Evolutionary conservation across 2,888 invertebrate species (phyloP).

Genomic region (Volucella inanis): DNA sequence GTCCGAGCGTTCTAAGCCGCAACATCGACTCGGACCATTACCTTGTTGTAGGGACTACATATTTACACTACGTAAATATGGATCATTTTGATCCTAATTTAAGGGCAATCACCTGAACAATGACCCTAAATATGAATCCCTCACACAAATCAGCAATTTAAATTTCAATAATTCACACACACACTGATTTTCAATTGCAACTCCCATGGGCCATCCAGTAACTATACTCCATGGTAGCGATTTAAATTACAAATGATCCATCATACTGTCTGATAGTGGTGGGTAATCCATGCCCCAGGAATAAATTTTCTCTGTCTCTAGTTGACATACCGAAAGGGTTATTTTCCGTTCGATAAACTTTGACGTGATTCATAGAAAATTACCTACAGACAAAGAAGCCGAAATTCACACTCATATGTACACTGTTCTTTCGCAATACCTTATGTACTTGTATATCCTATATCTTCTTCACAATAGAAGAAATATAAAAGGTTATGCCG

Average conservation of each 20-base stretch:
- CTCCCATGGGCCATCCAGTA: constrained; percentile 33
- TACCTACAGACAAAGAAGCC: constrained; percentile 51
- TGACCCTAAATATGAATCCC: too few relatives aligned
- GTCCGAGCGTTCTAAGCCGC: too few relatives aligned
- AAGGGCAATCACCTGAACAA: too few relatives aligned
- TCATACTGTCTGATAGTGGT: constrained; percentile 45
- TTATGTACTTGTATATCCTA: background rate
- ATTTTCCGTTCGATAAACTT: constrained; percentile 51
- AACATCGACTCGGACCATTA: too few relatives aligned
- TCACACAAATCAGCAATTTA: too few relatives aligned
- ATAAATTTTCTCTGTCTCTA: constrained; percentile 25
- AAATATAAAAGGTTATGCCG: constrained; percentile 58
- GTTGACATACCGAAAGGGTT: constrained; percentile 57
- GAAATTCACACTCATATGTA: constrained; percentile 40
- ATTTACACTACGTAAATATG: too few relatives aligned
- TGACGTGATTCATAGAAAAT: constrained; percentile 44
- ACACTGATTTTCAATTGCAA: constrained; percentile 27
- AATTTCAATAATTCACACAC: background rate
- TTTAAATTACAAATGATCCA: constrained; percentile 70
- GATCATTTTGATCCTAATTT: too few relatives aligned
- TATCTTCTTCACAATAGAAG: background rate
- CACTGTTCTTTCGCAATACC: constrained; percentile 28
- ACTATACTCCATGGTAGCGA: constrained; percentile 48
- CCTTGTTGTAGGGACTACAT: too few relatives aligned
- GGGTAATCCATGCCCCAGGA: constrained; percentile 43